Base-by-base conservation (phyloP, 2,888 invertebrate genomes). In the Platycheirus albimanus region DNA sequence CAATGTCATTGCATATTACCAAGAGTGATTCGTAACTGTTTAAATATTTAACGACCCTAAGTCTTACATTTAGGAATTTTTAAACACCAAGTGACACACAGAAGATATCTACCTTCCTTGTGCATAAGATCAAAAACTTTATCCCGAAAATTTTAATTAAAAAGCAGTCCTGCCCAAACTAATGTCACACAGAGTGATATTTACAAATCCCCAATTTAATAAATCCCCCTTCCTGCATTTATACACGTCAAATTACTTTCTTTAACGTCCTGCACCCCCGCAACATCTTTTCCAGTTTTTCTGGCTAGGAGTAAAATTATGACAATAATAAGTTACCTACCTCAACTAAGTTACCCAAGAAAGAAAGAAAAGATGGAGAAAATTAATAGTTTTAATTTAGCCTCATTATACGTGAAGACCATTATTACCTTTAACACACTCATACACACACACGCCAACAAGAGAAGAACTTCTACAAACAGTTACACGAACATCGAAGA, bases 381-480 rank as follows among this genome's bases (percentile, higher is more conserved):
- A 80, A 80, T 80, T 80, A 75, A 80, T 80, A 75, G 80, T 80
- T 80, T 80, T 80, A 75, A 80, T 80, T 80, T 80, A 51, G 69
- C 43, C 75, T 75, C 70, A 80, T 80, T 75, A 80, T 80, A 75
- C 54, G 63, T 64, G 64, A 70, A 52, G 80, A 70, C 64, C 51
- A 58, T 69, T 70, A 56, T 75, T 75, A 80, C 80, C 80, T 75
- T 80, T 49, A 80, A 56, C 63, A 69, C 67, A 67, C n/a, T n/a
- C n/a, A n/a, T n/a, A n/a, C 24, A 24, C 24, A 56, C 63, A 69
- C 63, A 80, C 56, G 63, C 19, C 51, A 64, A 13, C 52, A 19
- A 33, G 41, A 49, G 8, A 33, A 45, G 51, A 43, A 58, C 36
- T 38, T 47, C 47, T 38, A 61, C 51, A 19, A 61, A 47, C 47